Conservation (phyloP, 2,888 invertebrate species). For the Chrysolina haemoptera region DNA sequence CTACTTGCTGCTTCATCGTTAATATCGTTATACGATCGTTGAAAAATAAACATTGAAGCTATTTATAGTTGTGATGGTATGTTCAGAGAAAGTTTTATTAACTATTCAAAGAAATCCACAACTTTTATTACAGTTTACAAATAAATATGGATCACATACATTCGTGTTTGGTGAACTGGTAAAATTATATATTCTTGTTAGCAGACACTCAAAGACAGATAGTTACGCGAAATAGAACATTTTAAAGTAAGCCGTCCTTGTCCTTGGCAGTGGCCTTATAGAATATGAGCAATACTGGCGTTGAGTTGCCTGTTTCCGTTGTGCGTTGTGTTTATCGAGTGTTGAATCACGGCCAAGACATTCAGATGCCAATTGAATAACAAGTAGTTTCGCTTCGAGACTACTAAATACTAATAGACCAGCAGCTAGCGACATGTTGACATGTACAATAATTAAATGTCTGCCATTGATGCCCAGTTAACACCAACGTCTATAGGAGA, state of each 20-base stretch:
- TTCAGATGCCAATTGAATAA: conserved; percentile 21
- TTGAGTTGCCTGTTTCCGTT: conserved; percentile 1
- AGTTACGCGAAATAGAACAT: background rate
- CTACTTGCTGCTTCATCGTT: background rate
- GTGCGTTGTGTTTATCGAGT: conserved; percentile 22
- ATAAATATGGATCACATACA: background rate
- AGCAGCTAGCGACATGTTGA: too few species aligned
- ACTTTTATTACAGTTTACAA: background rate
- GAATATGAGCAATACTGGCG: background rate
- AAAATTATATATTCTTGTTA: background rate
- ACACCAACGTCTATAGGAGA: too few species aligned
- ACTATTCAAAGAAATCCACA: background rate
- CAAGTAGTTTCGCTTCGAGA: conserved; percentile 13
- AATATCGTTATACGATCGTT: background rate
- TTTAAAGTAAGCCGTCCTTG: background rate
- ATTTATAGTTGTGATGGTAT: conserved; percentile 3
- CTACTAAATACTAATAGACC: too few species aligned
- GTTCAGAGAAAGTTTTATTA: conserved; percentile 9
- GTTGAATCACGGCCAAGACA: conserved; percentile 31
- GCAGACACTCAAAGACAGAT: background rate
- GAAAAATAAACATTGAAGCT: conserved; percentile 12
- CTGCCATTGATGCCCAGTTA: too few species aligned
- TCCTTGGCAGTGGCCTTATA: conserved; percentile 27
- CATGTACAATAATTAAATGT: too few species aligned
- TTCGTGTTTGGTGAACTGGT: background rate